Evolutionary conservation across 2,797 vertebrate species (phyloP), one percentile per base, ranked within the genome.

Genomic region (Nyctalus aviator): DNA sequence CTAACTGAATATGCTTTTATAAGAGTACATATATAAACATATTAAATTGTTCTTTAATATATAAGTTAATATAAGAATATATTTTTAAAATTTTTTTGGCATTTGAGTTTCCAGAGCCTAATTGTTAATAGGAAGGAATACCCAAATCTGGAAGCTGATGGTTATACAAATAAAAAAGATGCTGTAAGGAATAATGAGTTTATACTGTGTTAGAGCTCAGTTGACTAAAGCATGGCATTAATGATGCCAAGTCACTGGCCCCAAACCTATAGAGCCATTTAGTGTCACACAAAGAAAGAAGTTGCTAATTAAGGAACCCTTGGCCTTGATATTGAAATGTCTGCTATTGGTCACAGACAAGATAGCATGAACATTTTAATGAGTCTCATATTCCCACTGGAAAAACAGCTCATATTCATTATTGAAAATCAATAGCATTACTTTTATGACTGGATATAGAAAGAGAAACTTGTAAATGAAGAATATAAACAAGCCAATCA

Each of bases 351-450:
- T 83, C 64, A 94, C 48, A 92, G 90, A 87, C 73, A n/a, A 94
- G 27, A 50, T 27, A n/a, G 15, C 4, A 13, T 37, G 46, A 84
- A 90, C 37, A 91, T 91, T 94, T 96, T 95, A 86, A 91, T 88
- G 79, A 95, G 84, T 69, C 8, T 18, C 46, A 64, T 84, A 90
- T 95, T 84, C 25, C 50, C 75, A 78, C 12, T 55, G 27, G 32
- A 93, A 92, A 96, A 92, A 79, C 9, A 87, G 35, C 55, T 94
- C 37, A 88, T 92, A 71, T 53, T 7, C 21, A 35, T 93, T 94
- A 93, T 71, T 93, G 25, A 87, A 94, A 95, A 91, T 76, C 87
- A 88, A 71, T 72, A 64, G 32, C n/a, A 94, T 88, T 90, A 53
- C 89, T 81, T 90, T 82, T 50, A 69, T 50, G 6, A 83, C 9